Base-by-base conservation (phyloP, 2,797 vertebrate species). In the Neosilurus mollespiculum region DNA sequence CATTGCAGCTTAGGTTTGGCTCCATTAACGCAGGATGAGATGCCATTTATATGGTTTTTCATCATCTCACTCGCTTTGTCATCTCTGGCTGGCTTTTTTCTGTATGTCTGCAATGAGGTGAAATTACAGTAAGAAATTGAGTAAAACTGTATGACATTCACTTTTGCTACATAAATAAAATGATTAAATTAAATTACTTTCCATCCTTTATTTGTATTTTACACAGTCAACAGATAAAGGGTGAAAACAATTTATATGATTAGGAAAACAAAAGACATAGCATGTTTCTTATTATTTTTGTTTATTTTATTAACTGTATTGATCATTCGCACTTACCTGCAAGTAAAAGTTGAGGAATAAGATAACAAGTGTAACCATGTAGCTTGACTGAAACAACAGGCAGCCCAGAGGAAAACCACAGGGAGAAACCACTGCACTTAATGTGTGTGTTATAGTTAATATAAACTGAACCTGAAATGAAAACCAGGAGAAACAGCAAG, bases 291-390 rank as follows among this genome's bases (percentile, higher is more conserved):
- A 71, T 51, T 24, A 15, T 72, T 53, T 26, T 14, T 49, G 49
- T 9, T 51, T 62, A 9, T 77, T 62, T 20, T 30, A 59, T 22
- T 77, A 77, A 51, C 10, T 78, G 12, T 15, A 54, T 20, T 62
- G 0, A 15, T 58, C 24, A 75, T n/a, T n/a, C 26, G 22, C 10
- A 61, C 91, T 89, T 92, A 97, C 96, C 95, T 96, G 94, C 83
- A 95, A 51, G 34, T 96, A 97, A 87, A 97, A 96, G 85, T 97
- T 97, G 84, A 95, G 62, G 85, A 97, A 96, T 3, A 97, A 93
- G 85, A 96, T 72, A 30, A 96, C 96, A 65, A 97, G 88, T 0
- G 95, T 96, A 73, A 93, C 88, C 96, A 97, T 97, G 65, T 96
- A 97, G 26, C 95, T 95, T 0, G 94, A 95, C 91, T 96, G 96